A percentile compares a stretch with the other conserved stretches of the same genome.
Evolutionary conservation across 2,797 vertebrate species (phyloP).

Genomic region (Xenentodon cancila): DNA sequence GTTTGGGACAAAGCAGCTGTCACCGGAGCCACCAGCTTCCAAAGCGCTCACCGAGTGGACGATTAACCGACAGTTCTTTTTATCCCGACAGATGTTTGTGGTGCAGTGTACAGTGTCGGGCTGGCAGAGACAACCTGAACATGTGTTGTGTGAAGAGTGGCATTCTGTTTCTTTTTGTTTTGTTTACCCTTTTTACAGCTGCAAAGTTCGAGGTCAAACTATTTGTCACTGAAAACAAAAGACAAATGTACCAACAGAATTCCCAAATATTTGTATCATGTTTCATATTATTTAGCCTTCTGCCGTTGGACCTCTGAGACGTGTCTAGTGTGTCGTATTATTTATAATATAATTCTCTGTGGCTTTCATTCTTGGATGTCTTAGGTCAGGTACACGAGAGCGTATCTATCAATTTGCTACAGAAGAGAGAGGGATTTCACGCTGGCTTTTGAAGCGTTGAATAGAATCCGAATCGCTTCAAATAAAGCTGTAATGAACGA

Average conservation of each 20-base stretch:
- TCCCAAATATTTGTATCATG: no score
- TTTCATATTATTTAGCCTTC: neutral
- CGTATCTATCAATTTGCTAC: no score
- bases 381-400: no score
- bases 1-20: conserved; percentile 44
- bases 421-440: no score
- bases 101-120: conserved; percentile 16
- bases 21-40: conserved; percentile 22
- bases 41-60: conserved; percentile 42
- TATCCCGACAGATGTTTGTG: conserved; percentile 52
- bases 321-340: no score
- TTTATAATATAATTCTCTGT: neutral
- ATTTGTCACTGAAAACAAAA: neutral
- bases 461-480: no score
- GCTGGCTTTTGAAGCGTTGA: no score
- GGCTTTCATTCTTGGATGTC: conserved; percentile 1
- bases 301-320: neutral
- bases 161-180: conserved; percentile 7
- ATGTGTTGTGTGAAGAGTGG: conserved; percentile 15
- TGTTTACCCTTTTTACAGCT: neutral
- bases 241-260: no score
- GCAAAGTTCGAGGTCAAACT: conserved; percentile 28
- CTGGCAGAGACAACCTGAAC: conserved; percentile 40
- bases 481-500: no score
- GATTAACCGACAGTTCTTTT: conserved; percentile 47